Evolutionary conservation across 2,113 vertebrate species (phyloP).

Genomic region (Nothoprocta pentlandii): DNA sequence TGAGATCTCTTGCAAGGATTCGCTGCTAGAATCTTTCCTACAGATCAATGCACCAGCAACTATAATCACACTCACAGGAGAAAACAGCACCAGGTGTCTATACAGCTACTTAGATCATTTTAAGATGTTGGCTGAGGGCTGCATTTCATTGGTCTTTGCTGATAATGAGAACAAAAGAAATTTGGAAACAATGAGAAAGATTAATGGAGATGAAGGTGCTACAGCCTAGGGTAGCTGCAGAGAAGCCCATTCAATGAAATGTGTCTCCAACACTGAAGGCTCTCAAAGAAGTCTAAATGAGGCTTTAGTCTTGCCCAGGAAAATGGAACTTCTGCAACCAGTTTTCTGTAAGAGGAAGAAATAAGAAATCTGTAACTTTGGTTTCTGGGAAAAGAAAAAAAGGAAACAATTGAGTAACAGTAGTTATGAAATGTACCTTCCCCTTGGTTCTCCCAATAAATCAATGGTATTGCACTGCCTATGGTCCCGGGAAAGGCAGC

Average conservation of each 20-base stretch:
- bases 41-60: neutral
- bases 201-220: neutral
- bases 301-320: neutral
- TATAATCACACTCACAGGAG: neutral
- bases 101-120: neutral
- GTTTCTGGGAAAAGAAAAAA: neutral
- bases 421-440: neutral
- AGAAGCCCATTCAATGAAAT: neutral
- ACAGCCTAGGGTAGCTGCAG: neutral
- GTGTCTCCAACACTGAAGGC: neutral
- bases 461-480: neutral
- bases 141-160: neutral
- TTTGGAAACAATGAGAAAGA: neutral
- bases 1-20: neutral
- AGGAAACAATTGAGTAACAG: neutral
- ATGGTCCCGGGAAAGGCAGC: neutral
- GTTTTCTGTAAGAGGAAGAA: slow-evolving; percentile 10
- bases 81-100: neutral
- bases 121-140: neutral
- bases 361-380: neutral
- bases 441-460: neutral
- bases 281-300: neutral
- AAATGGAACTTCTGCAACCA: neutral
- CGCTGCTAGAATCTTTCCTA: neutral
- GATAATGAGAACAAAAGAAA: neutral